Evolutionary conservation across 2,113 vertebrate genomes (phyloP).

Genomic region (Clarias batrachus): DNA sequence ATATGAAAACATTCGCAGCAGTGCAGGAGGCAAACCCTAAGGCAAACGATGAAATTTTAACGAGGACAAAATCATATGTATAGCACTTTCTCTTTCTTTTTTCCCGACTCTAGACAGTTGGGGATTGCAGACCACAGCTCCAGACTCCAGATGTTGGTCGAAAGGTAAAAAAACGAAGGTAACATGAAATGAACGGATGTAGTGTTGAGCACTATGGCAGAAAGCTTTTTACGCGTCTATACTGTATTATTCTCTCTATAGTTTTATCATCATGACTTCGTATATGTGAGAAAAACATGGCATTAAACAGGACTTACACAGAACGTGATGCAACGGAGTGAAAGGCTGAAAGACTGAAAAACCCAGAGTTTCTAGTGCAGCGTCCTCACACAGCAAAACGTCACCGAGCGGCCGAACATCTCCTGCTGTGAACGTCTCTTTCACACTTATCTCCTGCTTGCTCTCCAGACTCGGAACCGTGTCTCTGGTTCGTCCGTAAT

Average conservation of each 20-base stretch:
- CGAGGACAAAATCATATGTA: not conserved
- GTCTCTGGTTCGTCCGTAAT: not conserved
- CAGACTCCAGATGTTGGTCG: not conserved
- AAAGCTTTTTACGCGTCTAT: not conserved
- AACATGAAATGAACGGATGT: not conserved
- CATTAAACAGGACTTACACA: not conserved
- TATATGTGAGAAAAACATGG: not conserved
- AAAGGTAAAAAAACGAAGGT: not conserved
- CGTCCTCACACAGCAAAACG: not conserved
- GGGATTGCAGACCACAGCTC: not conserved
- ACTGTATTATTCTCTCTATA: not conserved
- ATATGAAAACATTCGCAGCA: not conserved
- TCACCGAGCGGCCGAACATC: not conserved
- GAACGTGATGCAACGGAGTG: not conserved
- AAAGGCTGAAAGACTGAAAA: not conserved
- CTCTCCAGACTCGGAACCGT: not conserved
- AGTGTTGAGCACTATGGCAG: not conserved
- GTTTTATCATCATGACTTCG: not conserved
- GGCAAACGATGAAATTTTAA: slow-evolving; percentile 38
- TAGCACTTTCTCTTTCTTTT: not conserved
- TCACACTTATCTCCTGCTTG: not conserved
- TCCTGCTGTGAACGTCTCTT: not conserved
- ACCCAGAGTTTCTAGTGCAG: not conserved
- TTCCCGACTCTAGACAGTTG: not conserved
- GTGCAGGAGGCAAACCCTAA: slow-evolving; percentile 20